A percentile compares a stretch with the other conserved stretches of the same genome.
Conservation (phyloP, 2,113 vertebrate species). For the Phoxinus phoxinus region DNA sequence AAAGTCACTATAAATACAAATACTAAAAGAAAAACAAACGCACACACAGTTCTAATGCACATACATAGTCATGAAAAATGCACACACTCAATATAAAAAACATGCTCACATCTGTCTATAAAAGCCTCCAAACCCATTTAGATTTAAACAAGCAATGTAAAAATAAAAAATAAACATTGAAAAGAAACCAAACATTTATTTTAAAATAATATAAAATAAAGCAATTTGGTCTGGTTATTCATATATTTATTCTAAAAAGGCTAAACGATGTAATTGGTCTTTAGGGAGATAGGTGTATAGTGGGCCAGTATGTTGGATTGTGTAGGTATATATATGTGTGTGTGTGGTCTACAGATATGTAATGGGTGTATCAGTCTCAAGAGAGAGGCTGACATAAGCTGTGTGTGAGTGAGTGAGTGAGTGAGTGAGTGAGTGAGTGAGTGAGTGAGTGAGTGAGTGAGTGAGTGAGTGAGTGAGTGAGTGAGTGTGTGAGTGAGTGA, state of each 20-base stretch:
- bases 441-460: background rate
- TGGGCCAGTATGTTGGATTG: constrained; percentile 27
- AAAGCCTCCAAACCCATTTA: background rate
- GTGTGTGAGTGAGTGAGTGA: constrained; percentile 6
- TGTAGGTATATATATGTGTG: constrained; percentile 21
- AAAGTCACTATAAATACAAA: constrained; percentile 33
- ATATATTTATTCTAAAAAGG: background rate
- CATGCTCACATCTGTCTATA: background rate
- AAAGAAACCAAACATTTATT: background rate
- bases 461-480: background rate
- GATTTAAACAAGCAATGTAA: background rate
- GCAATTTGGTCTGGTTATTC: too few relatives aligned
- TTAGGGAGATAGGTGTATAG: constrained; percentile 30
- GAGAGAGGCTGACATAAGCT: constrained; percentile 8
- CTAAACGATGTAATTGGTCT: constrained; percentile 25
- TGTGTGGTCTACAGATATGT: constrained; percentile 41
- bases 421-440: background rate
- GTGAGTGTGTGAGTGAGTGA: background rate
- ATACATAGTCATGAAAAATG: background rate
- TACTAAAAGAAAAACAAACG: constrained; percentile 9
- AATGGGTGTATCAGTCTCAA: constrained; percentile 18
- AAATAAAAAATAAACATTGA: background rate
- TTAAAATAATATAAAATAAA: too few relatives aligned
- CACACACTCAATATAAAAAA: background rate
- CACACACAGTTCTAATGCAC: background rate